Base-by-base conservation (phyloP, 2,113 vertebrate species). In the Tamias sibiricus region DNA sequence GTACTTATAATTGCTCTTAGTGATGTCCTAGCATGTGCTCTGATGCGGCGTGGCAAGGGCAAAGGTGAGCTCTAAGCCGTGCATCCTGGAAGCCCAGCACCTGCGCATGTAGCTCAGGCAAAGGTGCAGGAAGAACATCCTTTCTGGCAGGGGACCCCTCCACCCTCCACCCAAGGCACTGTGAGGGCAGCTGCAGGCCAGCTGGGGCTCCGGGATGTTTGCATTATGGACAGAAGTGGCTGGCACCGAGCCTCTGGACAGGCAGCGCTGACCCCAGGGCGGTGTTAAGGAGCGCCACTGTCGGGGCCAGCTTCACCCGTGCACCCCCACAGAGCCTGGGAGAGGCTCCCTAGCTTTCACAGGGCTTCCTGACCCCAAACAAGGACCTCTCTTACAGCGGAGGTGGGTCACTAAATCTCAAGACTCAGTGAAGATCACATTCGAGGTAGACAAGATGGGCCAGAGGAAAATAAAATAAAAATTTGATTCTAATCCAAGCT, bases 261-360 rank as follows among this genome's bases (percentile, higher is more conserved):
- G 59, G 16, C 17, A 28, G 1, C 30, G 9, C 3, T 8, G 2
- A 12, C n/a, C 6, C 16, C 49, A 16, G 4, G 19, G 4, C 20
- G 17, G 19, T 10, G 44, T 26, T 6, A 32, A 24, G n/a, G 24
- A 59, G 24, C 47, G n/a, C 16, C 5, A 2, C 42, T 52, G 57
- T 16, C 49, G 8, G 6, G 42, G n/a, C 32, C 47, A 28, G 42
- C 16, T 57, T 40, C 62, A 35, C 28, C 4, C 8, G 11, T 22
- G 28, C 24, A 32, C 24, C 42, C 9, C 35, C 4, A 7, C 0
- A 42, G 69, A 37, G 2, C 17, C 49, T 19, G 10, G 28, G 8
- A 35, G 11, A 47, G 8, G 30, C 24, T 30, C 19, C 22, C 17
- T 2, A 79, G 66, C 11, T 76, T 87, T 75, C 37, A 64, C 62